Evolutionary conservation across 1,140 invertebrate species (phyloP).

Genomic region (Cotesia chilonis): DNA sequence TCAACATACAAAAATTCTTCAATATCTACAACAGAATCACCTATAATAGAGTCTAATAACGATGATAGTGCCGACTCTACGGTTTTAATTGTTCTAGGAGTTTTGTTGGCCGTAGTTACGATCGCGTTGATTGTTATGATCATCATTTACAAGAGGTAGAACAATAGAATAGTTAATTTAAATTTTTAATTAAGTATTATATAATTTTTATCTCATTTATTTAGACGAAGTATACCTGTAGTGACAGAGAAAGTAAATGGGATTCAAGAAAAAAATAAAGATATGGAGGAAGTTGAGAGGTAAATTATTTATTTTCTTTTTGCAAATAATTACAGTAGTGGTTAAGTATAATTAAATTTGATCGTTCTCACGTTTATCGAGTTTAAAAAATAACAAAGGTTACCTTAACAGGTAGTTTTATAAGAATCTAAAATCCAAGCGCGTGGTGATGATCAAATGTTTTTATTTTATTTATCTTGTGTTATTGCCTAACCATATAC

Average conservation of each 20-base stretch:
- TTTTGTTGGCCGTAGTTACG: background rate
- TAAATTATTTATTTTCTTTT: slow-evolving; percentile 1
- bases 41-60: background rate
- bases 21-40: background rate
- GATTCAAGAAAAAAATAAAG: background rate
- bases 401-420: slow-evolving; percentile 6
- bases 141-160: slow-evolving; percentile 22
- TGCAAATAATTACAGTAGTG: background rate
- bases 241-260: slow-evolving; percentile 4
- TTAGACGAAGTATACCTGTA: background rate
- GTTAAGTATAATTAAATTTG: background rate
- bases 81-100: slow-evolving; percentile 6
- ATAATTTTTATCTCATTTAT: slow-evolving; percentile 5
- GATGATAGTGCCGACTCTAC: background rate
- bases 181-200: background rate
- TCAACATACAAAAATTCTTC: background rate
- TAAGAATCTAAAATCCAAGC: background rate
- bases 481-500: background rate
- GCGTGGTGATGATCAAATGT: background rate
- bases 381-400: background rate
- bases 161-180: background rate
- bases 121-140: slow-evolving; percentile 4
- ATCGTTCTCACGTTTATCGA: background rate
- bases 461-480: background rate
- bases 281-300: slow-evolving; percentile 20